A percentile compares a stretch with the other conserved stretches of the same genome.
Evolutionary conservation across 2,113 vertebrate species (phyloP).

Genomic region (Gambusia holbrooki): DNA sequence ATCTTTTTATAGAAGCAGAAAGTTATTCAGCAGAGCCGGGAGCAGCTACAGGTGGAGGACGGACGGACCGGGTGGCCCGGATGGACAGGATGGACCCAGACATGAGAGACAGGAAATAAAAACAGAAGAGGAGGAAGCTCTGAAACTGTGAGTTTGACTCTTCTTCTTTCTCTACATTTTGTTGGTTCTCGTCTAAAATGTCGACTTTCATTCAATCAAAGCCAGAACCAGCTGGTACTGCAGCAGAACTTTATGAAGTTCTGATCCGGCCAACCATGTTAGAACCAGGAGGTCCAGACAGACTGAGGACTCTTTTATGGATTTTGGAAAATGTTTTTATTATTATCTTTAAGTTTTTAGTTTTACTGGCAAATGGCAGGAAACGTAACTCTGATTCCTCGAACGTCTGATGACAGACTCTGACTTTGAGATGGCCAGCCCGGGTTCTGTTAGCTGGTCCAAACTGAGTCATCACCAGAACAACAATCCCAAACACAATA

Average conservation of each 20-base stretch:
- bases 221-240: neutral
- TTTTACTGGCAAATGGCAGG: no score
- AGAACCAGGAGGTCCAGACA: neutral
- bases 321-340: no score
- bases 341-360: no score
- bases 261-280: neutral
- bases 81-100: neutral
- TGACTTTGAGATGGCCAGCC: no score
- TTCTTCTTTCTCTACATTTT: neutral
- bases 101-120: neutral
- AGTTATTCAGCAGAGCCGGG: slow-evolving; percentile 16
- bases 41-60: neutral
- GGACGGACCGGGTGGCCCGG: no score
- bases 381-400: no score
- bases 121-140: neutral
- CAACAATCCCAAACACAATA: neutral
- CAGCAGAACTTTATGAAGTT: neutral
- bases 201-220: neutral
- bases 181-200: neutral
- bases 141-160: neutral
- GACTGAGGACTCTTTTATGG: no score
- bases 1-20: slow-evolving; percentile 37
- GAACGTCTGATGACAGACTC: no score
- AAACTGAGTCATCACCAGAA: neutral
- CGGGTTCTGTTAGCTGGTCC: neutral